Evolutionary conservation across 2,797 vertebrate species (phyloP).

Genomic region (Leptatherina wallacei): DNA sequence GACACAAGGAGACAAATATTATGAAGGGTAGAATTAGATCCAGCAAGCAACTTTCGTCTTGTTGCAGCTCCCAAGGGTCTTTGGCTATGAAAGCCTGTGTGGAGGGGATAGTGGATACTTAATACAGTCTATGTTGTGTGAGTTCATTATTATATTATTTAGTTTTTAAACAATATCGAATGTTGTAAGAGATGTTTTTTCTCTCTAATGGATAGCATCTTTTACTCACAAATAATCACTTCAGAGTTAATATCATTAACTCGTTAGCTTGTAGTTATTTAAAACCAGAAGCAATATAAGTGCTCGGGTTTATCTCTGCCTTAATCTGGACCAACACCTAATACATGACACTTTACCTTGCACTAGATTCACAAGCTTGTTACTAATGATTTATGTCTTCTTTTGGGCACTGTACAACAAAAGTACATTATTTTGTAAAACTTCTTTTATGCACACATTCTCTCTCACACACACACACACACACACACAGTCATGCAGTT

Average conservation of each 20-base stretch:
- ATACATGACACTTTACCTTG: too few relatives aligned
- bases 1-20: slow-evolving; percentile 72
- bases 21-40: slow-evolving; percentile 64
- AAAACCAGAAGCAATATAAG: neutral
- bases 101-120: slow-evolving; percentile 21
- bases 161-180: neutral
- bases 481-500: too few relatives aligned
- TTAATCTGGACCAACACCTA: neutral
- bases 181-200: neutral
- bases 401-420: neutral
- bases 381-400: neutral
- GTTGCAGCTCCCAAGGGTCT: slow-evolving; percentile 30
- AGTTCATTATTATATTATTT: neutral
- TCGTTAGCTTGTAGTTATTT: neutral
- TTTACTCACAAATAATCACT: neutral
- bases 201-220: too few relatives aligned
- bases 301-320: neutral
- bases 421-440: neutral
- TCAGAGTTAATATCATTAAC: neutral
- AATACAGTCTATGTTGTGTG: slow-evolving; percentile 10
- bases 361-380: neutral
- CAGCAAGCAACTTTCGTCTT: slow-evolving; percentile 34
- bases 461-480: too few relatives aligned
- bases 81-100: slow-evolving; percentile 27
- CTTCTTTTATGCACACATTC: neutral